Evolutionary conservation across 2,797 vertebrate species (phyloP), one percentile per base, ranked within the genome.

Genomic region (Microctenopoma stevenorrisi): DNA sequence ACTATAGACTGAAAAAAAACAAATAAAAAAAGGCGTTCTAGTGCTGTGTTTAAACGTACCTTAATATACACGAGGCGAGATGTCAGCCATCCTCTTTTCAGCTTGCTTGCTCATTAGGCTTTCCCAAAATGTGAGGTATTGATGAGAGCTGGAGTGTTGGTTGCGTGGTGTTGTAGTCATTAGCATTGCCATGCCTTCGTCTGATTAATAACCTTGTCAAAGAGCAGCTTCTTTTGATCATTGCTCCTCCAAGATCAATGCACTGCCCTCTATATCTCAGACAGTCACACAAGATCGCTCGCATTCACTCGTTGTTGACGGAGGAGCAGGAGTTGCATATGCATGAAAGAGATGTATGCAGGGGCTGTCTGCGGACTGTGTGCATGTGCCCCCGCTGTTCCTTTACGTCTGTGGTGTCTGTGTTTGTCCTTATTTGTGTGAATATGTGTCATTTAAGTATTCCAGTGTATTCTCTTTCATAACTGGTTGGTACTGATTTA

Each of bases 141-240:
- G 84, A 85, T 77, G 73, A 64, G 56, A 59, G 60, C 37, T n/a
- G 37, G 52, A 65, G 66, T 64, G 58, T 68, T 76, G 57, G 42
- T 68, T 76, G 57, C 35, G 60, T 57, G 61, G 57, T 77, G 71
- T 72, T 72, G 71, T 62, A 61, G 46, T 89, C 81, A 87, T 88
- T 86, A 85, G 84, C 76, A 78, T 66, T 70, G 73, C 65, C 55
- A 43, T 57, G 66, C 28, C 47, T 42, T 44, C 40, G 62, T 68
- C 55, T 81, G 81, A 89, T 84, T 69, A 86, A 82, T 85, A 84
- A 69, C 83, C 76, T 77, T 72, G 83, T 89, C 75, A 86, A 85
- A 82, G 83, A 64, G 38, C 48, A 48, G 56, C 51, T 80, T 74
- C 82, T 79, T 90, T 84, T 86, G 79, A 89, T 89, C 85, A 64